Evolutionary conservation across 2,888 invertebrate genomes (phyloP), one percentile per base, ranked within the genome.

Genomic region (Agonopterix arenella): DNA sequence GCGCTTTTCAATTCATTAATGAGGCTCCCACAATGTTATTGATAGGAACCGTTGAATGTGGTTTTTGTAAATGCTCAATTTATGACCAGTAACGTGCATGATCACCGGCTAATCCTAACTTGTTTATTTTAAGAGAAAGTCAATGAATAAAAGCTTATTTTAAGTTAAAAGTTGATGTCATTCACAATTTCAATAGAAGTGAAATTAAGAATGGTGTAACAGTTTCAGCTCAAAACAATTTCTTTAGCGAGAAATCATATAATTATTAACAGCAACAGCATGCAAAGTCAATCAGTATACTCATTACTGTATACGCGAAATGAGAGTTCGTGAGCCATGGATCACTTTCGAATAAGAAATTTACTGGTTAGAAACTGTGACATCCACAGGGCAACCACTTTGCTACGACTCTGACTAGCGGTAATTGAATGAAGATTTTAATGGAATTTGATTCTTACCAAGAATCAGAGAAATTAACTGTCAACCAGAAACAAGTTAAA

Each of bases 1-100:
- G 76, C 79, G 73, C 79, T 80, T 82, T 84, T 81, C 76, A 79
- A 79, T 76, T 70, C 73, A 75, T 78, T 84, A 80, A 84, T 83
- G 79, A 84, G 76, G 68, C 74, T 76, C 73, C 76, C 70, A 81
- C 73, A 74, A 76, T 66, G 69, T 75, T 73, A 80, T 80, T 78
- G 78, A 79, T 79, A 76, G 67, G 72, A 70, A 40, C 10, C 28
- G 11, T 58, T 74, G 74, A 74, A 76, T 74, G 61, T 64, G 57
- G 64, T 66, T 73, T 74, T 76, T 76, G 71, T 77, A 71, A 74
- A 73, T 75, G 72, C 68, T 69, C 70, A 76, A 77, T 80, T 74
- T 74, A 73, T 64, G 66, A 69, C 62, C 65, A 67, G 61, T 64
- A 66, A 72, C 62, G 66, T 69, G 67, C 70, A 70, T 76, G 70